These are phyloP conservation scores for Euthynnus affinis DNA, from an alignment of 2,797 vertebrate species.

Conservation along the genomic window DNA sequence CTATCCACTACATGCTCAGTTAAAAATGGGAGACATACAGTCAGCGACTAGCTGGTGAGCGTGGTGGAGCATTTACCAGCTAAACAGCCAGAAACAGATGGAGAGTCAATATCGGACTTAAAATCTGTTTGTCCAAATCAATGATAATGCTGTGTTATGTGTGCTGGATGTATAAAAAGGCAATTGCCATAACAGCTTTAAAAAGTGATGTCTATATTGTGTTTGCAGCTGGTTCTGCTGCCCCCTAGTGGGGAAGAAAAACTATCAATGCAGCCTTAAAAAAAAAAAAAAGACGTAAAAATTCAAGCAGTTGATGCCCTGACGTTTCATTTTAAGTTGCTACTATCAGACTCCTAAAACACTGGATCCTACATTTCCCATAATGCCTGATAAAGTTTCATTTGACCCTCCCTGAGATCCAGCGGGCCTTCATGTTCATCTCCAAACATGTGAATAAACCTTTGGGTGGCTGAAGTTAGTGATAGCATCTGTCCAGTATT, in stretches of 20 bases:
- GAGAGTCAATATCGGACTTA: background rate
- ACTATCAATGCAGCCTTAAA: background rate
- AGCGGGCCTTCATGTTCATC: constrained; percentile 36
- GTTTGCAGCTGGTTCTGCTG: background rate
- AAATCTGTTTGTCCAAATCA: background rate
- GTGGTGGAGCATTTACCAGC: background rate
- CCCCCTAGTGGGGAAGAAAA: background rate
- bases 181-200: background rate
- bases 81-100: background rate
- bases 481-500: constrained; percentile 28
- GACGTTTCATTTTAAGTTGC: no score
- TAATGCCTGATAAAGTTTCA: background rate
- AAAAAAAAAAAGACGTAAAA: background rate
- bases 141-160: background rate
- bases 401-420: background rate
- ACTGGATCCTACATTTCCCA: background rate
- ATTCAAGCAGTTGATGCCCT: background rate
- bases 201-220: background rate
- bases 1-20: background rate
- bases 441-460: constrained; percentile 74
- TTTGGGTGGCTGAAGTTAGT: constrained; percentile 38
- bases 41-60: background rate
- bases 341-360: background rate
- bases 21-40: background rate
- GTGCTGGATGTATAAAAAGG: background rate